phyloP scores from a whole-genome alignment of 2,113 vertebrate genomes.

The Montifringilla adamsi region DNA sequence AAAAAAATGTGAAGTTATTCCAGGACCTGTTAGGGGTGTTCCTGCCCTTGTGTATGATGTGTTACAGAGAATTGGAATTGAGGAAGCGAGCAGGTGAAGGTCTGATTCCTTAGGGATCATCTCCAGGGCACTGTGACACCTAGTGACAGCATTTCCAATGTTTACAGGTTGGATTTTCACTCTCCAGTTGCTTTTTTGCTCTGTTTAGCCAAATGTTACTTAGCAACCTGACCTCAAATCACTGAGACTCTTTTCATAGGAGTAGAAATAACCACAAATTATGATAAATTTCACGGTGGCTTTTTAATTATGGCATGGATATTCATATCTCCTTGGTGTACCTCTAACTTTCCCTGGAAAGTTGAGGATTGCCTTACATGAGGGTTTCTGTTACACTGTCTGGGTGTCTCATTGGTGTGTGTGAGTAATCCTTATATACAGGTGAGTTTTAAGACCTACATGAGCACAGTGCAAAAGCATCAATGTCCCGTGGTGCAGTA shows the following conservation, averaged over 20 bases:
- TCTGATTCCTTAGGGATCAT: neutral
- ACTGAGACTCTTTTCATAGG: neutral
- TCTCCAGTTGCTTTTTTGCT: neutral
- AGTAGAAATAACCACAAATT: neutral
- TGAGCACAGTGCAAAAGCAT: neutral
- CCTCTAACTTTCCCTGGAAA: neutral
- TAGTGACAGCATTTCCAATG: neutral
- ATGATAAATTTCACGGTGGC: neutral
- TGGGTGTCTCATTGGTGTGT: neutral
- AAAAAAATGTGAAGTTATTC: neutral
- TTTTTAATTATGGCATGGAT: neutral
- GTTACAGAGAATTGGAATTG: neutral
- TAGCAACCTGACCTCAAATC: neutral
- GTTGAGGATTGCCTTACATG: neutral
- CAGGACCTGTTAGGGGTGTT: neutral
- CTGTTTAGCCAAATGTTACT: neutral
- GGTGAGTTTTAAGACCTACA: neutral
- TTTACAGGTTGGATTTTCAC: neutral
- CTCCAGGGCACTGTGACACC: neutral
- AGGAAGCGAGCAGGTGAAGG: neutral
- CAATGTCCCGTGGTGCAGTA: rapidly evolving
- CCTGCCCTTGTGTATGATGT: neutral
- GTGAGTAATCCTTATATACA: neutral
- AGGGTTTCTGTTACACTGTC: neutral
- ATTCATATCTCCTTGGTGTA: neutral